These are phyloP conservation scores for Baryphthengus martii DNA, from an alignment of 2,113 vertebrate genomes.

Conservation along the genomic window DNA sequence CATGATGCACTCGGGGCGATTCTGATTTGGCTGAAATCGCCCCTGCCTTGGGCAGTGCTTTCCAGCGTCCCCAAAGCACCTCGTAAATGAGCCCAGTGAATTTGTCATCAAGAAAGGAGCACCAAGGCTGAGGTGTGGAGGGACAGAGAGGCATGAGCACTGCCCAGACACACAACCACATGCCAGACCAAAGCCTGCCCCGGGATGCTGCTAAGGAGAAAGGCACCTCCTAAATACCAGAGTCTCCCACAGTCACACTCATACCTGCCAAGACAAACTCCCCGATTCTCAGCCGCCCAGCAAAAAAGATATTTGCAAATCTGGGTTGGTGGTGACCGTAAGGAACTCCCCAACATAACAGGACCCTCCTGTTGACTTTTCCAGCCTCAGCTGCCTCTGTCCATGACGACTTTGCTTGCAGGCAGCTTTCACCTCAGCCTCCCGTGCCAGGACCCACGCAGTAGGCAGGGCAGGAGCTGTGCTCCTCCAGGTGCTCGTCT, in stretches of 20 bases:
- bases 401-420: not conserved
- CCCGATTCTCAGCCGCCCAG: not conserved
- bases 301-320: not conserved
- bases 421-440: not conserved
- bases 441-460: not conserved
- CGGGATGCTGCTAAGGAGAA: rapidly evolving
- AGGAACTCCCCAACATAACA: not conserved
- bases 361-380: not conserved
- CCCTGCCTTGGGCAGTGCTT: not conserved
- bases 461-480: not conserved
- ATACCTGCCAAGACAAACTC: not conserved
- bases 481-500: not conserved
- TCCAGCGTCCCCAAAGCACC: not conserved
- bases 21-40: not conserved
- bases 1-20: rapidly evolving
- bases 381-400: not conserved
- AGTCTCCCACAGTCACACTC: not conserved
- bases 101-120: not conserved
- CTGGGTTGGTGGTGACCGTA: not conserved
- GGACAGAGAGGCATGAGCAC: not conserved
- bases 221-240: not conserved
- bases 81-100: not conserved
- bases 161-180: not conserved
- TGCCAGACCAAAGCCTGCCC: not conserved
- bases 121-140: not conserved